A percentile compares a stretch with the other conserved stretches of the same genome.
Evolutionary conservation across 1,140 invertebrate species (phyloP).

Genomic region (Ridgeia piscesae): DNA sequence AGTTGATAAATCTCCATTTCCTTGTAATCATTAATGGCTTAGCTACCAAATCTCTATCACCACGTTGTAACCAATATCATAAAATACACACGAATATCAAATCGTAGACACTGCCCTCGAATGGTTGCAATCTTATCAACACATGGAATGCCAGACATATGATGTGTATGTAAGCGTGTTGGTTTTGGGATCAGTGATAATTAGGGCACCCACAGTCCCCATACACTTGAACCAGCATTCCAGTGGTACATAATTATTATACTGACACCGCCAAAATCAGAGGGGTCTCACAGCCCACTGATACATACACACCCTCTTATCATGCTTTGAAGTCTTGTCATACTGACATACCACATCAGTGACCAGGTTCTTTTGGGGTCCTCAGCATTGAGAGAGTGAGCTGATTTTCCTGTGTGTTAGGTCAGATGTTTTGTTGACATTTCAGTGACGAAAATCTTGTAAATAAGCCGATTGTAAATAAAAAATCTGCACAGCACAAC

Average conservation of each 20-base stretch:
- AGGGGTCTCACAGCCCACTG: background rate
- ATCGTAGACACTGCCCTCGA: background rate
- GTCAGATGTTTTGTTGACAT: background rate
- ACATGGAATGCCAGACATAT: background rate
- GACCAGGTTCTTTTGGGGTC: background rate
- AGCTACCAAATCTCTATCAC: background rate
- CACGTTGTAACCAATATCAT: background rate
- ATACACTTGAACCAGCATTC: background rate
- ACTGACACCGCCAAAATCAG: background rate
- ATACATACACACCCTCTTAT: background rate
- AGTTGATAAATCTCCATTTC: background rate
- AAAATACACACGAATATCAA: background rate
- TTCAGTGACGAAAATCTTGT: too few relatives aligned
- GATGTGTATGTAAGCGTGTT: background rate
- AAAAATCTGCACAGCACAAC: too few relatives aligned
- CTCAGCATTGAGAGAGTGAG: background rate
- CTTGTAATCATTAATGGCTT: background rate
- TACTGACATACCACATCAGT: background rate
- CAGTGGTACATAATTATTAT: background rate
- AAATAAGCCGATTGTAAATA: too few relatives aligned
- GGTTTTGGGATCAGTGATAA: background rate
- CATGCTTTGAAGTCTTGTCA: background rate
- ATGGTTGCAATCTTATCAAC: background rate
- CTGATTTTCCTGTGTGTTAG: background rate
- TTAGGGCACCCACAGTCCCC: background rate